Percentiles rank a stretch among this genome's conserved stretches.
Conservation (phyloP, 2,113 vertebrate species). For the Tinamus guttatus region DNA sequence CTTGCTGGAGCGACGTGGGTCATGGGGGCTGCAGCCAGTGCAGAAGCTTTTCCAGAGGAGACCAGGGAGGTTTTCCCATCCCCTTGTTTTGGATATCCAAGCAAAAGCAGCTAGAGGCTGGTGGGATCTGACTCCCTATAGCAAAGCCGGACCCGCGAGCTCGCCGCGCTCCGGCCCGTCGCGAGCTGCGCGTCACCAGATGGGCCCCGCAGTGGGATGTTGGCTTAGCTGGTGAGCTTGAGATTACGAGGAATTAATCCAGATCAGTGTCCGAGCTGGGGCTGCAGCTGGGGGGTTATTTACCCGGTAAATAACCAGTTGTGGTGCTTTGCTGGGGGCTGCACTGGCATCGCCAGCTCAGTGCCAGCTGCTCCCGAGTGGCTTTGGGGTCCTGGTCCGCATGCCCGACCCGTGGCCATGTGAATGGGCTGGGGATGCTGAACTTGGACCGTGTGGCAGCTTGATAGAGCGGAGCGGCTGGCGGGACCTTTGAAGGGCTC, state of each 20-base stretch:
- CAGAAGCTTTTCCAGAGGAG: background rate
- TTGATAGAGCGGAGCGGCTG: background rate
- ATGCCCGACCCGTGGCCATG: background rate
- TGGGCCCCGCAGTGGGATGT: background rate
- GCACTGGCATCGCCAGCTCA: background rate
- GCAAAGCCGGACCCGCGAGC: background rate
- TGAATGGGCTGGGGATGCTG: background rate
- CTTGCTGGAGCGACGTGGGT: background rate
- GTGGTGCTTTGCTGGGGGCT: background rate
- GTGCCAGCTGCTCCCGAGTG: background rate
- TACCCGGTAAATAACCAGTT: background rate
- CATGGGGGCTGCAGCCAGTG: background rate
- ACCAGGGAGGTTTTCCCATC: background rate
- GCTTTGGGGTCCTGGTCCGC: background rate
- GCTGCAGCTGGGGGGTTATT: background rate
- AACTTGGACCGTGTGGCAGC: background rate
- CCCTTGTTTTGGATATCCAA: background rate
- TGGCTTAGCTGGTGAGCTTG: conserved; percentile 37
- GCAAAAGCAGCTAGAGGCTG: background rate
- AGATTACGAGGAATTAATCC: conserved; percentile 39
- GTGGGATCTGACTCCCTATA: background rate
- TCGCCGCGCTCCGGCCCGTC: background rate
- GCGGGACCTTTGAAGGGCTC: background rate
- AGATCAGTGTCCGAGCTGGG: conserved; percentile 23
- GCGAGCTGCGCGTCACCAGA: background rate